Conservation (phyloP, 2,113 vertebrate genomes). For the Melanostigma gelatinosum region DNA sequence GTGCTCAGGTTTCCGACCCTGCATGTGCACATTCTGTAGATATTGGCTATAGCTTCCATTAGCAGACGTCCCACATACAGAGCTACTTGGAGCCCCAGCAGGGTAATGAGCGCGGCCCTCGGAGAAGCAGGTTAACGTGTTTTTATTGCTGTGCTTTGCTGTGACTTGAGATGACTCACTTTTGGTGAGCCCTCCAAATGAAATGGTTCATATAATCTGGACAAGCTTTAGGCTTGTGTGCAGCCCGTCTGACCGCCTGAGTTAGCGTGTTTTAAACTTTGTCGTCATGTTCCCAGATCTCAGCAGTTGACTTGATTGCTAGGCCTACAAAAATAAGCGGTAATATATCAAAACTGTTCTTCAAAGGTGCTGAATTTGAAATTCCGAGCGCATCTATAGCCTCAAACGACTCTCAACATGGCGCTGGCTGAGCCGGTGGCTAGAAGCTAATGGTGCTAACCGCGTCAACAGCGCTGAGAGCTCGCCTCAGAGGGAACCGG, state of each 20-base stretch:
- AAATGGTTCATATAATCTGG: constrained; percentile 6
- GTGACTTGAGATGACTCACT: constrained; percentile 83
- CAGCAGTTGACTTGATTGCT: neutral
- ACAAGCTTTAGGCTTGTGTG: neutral
- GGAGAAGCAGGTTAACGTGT: constrained; percentile 81
- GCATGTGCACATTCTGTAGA: neutral
- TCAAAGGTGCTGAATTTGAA: neutral
- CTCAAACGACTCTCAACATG: neutral
- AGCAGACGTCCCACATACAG: neutral
- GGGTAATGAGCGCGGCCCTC: constrained; percentile 77
- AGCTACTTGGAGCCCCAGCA: constrained; percentile 17
- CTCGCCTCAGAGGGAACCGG: neutral
- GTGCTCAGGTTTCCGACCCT: neutral
- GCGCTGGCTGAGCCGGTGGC: too few relatives aligned
- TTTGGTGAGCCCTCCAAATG: neutral
- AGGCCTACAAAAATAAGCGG: neutral
- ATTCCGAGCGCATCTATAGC: neutral
- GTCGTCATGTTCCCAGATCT: neutral
- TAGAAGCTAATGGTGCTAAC: too few relatives aligned
- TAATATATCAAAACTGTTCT: neutral
- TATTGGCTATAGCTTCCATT: constrained; percentile 59
- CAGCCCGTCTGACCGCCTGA: neutral
- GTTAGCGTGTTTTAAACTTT: neutral
- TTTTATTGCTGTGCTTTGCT: constrained; percentile 82
- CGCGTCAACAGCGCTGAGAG: too few relatives aligned